These are phyloP conservation scores for Sorex maritimensis DNA, from an alignment of 2,797 vertebrate genomes.

Conservation along the genomic window DNA sequence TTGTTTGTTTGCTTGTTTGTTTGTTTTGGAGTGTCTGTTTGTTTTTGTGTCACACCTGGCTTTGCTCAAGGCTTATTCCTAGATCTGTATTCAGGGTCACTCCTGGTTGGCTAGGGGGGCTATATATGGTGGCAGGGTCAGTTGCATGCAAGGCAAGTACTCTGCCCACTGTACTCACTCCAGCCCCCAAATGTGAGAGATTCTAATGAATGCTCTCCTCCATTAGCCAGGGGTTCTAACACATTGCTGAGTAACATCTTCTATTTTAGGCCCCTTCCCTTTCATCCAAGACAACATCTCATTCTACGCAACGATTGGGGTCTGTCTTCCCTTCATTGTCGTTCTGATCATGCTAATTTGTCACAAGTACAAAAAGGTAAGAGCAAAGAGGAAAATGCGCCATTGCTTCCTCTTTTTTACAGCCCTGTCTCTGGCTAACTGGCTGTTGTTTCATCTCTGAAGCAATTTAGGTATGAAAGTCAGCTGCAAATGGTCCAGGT, in stretches of 20 bases:
- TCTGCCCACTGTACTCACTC: too few relatives aligned
- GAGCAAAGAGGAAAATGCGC: not conserved
- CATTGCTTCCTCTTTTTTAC: not conserved
- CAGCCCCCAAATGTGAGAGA: too few relatives aligned
- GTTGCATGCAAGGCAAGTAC: too few relatives aligned
- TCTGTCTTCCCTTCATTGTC: slow-evolving; percentile 83
- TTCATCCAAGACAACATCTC: slow-evolving; percentile 81
- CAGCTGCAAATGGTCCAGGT: slow-evolving; percentile 97
- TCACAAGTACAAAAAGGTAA: slow-evolving; percentile 92
- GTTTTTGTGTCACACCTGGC: too few relatives aligned
- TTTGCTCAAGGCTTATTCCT: too few relatives aligned
- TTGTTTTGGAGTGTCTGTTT: too few relatives aligned
- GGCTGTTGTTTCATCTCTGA: slow-evolving; percentile 76
- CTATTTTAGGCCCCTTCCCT: slow-evolving; percentile 88
- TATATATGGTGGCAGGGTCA: too few relatives aligned
- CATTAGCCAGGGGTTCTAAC: not conserved
- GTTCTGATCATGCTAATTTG: slow-evolving; percentile 84
- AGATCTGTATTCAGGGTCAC: too few relatives aligned
- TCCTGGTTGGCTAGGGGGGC: too few relatives aligned
- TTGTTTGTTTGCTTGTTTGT: too few relatives aligned
- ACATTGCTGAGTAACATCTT: slow-evolving; percentile 66
- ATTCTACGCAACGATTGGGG: slow-evolving; percentile 86
- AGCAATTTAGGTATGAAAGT: slow-evolving; percentile 95
- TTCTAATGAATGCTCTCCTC: not conserved
- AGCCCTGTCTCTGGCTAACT: not conserved